Conservation (phyloP, 2,797 vertebrate species). For the Dendrocincla fuliginosa region DNA sequence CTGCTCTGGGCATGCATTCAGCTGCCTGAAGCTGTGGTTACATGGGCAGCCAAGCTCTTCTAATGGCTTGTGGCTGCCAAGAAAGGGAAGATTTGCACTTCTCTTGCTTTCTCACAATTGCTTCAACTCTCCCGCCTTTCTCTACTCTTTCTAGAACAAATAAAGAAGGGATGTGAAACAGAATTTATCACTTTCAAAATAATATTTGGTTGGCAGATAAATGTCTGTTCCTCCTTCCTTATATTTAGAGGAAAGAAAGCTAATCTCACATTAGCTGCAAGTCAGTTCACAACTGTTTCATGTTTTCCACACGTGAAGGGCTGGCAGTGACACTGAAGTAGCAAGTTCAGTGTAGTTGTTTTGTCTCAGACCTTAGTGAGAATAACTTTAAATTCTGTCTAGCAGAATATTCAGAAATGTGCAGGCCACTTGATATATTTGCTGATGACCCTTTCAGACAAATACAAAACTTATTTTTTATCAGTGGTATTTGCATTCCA, state of each 20-base stretch:
- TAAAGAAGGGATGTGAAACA: not conserved
- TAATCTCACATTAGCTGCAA: not conserved
- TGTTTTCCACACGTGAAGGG: not conserved
- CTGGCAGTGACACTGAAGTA: not conserved
- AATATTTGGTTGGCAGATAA: not conserved
- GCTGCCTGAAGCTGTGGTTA: slow-evolving; percentile 9
- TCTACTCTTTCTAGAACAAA: not conserved
- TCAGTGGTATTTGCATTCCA: not conserved
- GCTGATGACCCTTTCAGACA: not conserved
- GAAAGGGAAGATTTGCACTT: not conserved
- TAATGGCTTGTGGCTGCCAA: slow-evolving; percentile 5
- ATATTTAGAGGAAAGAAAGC: not conserved
- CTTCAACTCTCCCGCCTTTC: not conserved
- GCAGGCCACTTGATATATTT: not conserved
- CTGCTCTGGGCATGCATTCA: slow-evolving; percentile 1
- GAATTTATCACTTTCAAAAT: not conserved
- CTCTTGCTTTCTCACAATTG: not conserved
- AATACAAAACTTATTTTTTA: not conserved
- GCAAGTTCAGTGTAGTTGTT: not conserved
- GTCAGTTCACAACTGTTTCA: not conserved
- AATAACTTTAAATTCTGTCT: not conserved
- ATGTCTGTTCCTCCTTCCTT: not conserved
- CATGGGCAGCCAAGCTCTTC: not conserved
- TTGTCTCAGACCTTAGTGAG: not conserved
- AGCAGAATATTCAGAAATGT: not conserved